These are phyloP conservation scores for Myripristis jacobus DNA, from an alignment of 2,797 vertebrate species.

Conservation along the genomic window DNA sequence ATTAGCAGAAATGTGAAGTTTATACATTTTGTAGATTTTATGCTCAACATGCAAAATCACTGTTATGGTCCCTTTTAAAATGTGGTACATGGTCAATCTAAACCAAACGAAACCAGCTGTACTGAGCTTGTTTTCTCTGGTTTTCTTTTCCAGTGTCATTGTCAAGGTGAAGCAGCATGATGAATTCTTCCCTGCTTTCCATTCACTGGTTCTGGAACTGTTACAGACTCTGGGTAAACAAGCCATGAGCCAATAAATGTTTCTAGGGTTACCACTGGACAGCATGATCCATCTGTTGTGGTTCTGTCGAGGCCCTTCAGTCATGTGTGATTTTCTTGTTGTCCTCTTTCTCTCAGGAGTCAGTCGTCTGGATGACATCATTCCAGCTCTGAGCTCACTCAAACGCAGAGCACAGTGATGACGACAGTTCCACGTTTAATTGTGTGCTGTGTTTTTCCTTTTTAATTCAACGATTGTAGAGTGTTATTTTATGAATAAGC, in stretches of 20 bases:
- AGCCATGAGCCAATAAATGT: neutral
- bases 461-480: neutral
- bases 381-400: slow-evolving; percentile 85
- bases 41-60: too few relatives aligned
- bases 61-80: too few relatives aligned
- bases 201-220: slow-evolving; percentile 84
- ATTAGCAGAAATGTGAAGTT: too few relatives aligned
- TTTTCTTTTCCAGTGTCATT: slow-evolving; percentile 84
- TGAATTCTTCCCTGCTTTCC: slow-evolving; percentile 91
- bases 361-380: slow-evolving; percentile 84
- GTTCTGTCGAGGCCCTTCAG: neutral
- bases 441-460: neutral
- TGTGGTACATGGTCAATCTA: too few relatives aligned
- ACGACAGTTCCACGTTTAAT: neutral
- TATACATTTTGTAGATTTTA: too few relatives aligned
- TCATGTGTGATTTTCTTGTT: neutral
- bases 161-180: slow-evolving; percentile 89
- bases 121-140: neutral
- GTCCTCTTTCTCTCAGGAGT: slow-evolving; percentile 83
- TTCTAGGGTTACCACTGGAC: neutral
- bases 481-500: too few relatives aligned
- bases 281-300: neutral
- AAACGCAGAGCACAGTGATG: slow-evolving; percentile 65
- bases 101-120: too few relatives aligned
- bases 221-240: slow-evolving; percentile 86